A percentile compares a stretch with the other conserved stretches of the same genome.
phyloP scores from a whole-genome alignment of 2,113 vertebrate species.

The Chaetura pelagica region DNA sequence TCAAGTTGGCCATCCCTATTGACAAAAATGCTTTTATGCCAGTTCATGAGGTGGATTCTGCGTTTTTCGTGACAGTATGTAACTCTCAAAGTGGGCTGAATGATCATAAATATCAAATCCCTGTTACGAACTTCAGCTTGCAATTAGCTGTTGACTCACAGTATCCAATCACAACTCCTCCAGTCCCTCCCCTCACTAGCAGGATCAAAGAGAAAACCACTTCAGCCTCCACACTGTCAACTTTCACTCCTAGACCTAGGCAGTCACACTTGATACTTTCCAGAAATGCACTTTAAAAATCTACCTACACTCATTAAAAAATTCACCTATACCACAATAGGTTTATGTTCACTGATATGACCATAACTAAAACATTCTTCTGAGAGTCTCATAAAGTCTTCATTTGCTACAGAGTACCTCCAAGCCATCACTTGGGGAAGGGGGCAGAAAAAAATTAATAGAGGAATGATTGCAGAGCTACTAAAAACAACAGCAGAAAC shows the following conservation, averaged over 20 bases:
- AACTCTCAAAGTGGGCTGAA: background rate
- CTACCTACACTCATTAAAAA: background rate
- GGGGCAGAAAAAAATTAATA: background rate
- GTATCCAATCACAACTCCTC: background rate
- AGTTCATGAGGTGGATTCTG: accelerated
- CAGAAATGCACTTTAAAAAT: background rate
- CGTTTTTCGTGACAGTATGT: background rate
- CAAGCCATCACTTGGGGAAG: background rate
- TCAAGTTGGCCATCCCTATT: accelerated
- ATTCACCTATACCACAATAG: background rate
- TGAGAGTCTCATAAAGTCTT: background rate
- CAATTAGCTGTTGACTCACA: background rate
- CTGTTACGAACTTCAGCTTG: background rate
- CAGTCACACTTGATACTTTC: background rate
- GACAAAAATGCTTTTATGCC: background rate
- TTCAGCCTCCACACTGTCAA: background rate
- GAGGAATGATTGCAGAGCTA: background rate
- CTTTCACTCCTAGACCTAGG: background rate
- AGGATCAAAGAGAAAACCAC: background rate
- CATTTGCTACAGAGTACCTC: background rate
- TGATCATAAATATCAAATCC: background rate
- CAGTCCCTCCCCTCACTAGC: background rate
- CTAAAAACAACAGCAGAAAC: background rate
- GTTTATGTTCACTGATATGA: accelerated
- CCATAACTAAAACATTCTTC: accelerated